A percentile compares a stretch with the other conserved stretches of the same genome.
Conservation (phyloP, 2,113 vertebrate species). For the Nyctereutes procyonoides region DNA sequence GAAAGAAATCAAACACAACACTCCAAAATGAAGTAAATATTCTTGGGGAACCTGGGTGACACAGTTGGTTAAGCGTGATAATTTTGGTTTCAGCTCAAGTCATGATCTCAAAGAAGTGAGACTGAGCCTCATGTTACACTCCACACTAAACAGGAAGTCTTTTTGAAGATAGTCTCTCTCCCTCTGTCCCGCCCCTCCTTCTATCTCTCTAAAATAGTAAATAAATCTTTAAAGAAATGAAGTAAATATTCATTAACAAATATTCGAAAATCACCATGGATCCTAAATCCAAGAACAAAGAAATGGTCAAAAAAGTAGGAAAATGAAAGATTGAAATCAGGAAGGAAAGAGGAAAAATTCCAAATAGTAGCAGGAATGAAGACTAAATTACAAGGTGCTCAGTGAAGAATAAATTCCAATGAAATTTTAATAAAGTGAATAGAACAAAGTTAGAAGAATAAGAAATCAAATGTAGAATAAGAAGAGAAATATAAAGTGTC, state of each 20-base stretch:
- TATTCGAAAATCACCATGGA: not conserved
- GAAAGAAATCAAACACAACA: not conserved
- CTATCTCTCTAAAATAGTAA: not conserved
- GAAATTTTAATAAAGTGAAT: not conserved
- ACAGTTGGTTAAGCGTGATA: not conserved
- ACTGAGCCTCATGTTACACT: not conserved
- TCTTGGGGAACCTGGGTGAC: not conserved
- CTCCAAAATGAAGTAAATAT: not conserved
- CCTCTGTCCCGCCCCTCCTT: not conserved
- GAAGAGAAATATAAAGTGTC: not conserved
- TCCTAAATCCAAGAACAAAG: not conserved
- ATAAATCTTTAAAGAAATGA: not conserved
- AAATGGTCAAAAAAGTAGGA: not conserved
- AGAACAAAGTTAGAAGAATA: not conserved
- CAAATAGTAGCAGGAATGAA: not conserved
- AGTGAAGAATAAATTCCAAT: not conserved
- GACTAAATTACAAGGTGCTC: not conserved
- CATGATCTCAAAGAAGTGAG: not conserved
- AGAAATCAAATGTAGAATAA: not conserved
- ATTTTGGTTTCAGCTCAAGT: not conserved
- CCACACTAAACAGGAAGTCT: not conserved
- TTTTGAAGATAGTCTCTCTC: not conserved
- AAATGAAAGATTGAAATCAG: not conserved
- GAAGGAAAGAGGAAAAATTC: not conserved
- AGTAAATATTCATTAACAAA: not conserved